Evolutionary conservation across 1,140 invertebrate species (phyloP).

Genomic region (Bombus sylvicola): DNA sequence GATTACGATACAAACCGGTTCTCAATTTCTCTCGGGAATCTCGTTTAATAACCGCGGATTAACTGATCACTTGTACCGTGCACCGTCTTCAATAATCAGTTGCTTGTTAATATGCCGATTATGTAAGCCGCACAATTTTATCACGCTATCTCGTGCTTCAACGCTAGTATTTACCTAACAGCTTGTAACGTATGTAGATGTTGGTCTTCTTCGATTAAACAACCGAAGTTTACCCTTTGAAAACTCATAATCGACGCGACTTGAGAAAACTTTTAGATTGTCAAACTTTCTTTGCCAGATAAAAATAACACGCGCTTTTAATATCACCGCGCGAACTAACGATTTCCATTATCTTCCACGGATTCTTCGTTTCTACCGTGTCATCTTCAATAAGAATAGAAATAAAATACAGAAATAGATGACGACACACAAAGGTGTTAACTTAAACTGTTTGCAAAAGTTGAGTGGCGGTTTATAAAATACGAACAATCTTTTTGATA

Average conservation of each 20-base stretch:
- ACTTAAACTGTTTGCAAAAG: too few relatives aligned
- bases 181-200: not conserved
- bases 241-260: not conserved
- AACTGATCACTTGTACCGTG: too few relatives aligned
- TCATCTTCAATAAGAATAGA: not conserved
- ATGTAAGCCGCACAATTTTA: not conserved
- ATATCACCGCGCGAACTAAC: not conserved
- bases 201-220: not conserved
- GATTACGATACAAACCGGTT: not conserved
- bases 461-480: rapidly evolving
- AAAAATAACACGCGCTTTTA: not conserved
- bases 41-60: not conserved
- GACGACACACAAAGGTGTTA: too few relatives aligned
- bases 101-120: not conserved
- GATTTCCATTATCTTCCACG: not conserved
- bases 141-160: too few relatives aligned
- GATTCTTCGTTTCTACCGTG: not conserved
- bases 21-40: not conserved
- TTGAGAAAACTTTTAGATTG: not conserved
- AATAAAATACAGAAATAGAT: not conserved
- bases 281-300: not conserved
- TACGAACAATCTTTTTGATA: too few relatives aligned
- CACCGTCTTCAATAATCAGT: not conserved
- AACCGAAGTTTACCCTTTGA: not conserved
- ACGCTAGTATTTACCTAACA: not conserved